A percentile compares a stretch with the other conserved stretches of the same genome.
These are phyloP conservation scores for Euleptes europaea DNA, from an alignment of 2,113 vertebrate species.

Conservation along the genomic window DNA sequence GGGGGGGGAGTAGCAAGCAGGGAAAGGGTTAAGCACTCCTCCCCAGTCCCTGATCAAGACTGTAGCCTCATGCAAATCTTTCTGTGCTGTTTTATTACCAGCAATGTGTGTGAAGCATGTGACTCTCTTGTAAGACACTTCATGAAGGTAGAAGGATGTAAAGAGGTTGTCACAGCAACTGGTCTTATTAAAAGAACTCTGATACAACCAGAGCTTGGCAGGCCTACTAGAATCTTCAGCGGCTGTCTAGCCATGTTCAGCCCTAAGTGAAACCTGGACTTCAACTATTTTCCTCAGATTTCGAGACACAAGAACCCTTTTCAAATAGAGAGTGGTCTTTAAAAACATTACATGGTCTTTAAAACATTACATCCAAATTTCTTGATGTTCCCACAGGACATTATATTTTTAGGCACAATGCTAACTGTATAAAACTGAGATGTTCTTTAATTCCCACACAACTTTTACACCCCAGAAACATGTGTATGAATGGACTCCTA, in stretches of 20 bases:
- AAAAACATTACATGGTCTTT: too few species aligned
- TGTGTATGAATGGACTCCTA: slow-evolving; percentile 40
- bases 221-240: neutral
- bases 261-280: neutral
- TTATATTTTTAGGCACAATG: neutral
- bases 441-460: neutral
- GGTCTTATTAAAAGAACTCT: neutral
- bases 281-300: neutral
- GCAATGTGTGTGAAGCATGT: neutral
- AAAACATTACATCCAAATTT: neutral
- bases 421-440: neutral
- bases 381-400: neutral
- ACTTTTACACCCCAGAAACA: slow-evolving; percentile 50
- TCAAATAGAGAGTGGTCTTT: neutral
- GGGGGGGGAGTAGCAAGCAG: neutral
- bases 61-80: too few species aligned
- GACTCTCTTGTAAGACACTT: neutral
- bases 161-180: neutral
- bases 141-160: neutral
- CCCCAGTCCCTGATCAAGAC: neutral
- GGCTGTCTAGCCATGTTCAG: neutral
- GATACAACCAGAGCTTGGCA: neutral
- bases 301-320: neutral
- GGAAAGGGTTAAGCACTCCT: neutral
- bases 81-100: too few species aligned